These are phyloP conservation scores for Syngnathus rostellatus DNA, from an alignment of 2,797 vertebrate species.

Conservation along the genomic window DNA sequence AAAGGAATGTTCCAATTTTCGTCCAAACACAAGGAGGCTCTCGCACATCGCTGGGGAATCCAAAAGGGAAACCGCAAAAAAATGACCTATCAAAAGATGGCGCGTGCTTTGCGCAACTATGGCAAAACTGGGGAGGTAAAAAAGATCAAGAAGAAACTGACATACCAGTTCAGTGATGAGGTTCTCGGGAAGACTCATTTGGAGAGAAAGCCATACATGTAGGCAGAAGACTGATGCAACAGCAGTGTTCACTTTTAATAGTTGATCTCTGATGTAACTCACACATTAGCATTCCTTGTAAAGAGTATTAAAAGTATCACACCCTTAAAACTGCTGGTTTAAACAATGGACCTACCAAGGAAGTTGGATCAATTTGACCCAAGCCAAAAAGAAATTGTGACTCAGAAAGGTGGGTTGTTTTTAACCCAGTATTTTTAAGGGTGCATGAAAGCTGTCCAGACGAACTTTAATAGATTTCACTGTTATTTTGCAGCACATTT, in stretches of 20 bases:
- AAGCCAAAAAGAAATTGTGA: no score
- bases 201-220: constrained; percentile 80
- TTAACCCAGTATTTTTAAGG: no score
- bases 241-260: not conserved
- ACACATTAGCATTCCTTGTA: constrained; percentile 10
- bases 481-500: not conserved
- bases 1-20: constrained; percentile 99
- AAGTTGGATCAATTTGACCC: no score
- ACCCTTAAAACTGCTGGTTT: no score
- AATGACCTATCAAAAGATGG: constrained; percentile 99
- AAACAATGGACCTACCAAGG: no score
- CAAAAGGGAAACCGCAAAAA: constrained; percentile 99
- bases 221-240: constrained; percentile 16
- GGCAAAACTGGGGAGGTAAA: constrained; percentile 99
- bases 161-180: constrained; percentile 99
- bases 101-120: constrained; percentile 93
- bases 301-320: constrained; percentile 15
- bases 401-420: no score
- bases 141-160: constrained; percentile 98
- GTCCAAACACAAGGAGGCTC: constrained; percentile 95
- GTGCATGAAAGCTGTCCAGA: constrained; percentile 9
- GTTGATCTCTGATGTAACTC: constrained; percentile 10
- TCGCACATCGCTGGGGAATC: constrained; percentile 94
- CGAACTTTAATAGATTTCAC: not conserved
- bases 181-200: constrained; percentile 80